Percentiles rank a stretch among this genome's conserved stretches.
phyloP scores from a whole-genome alignment of 2,113 vertebrate genomes.

The Aviceda subcristata region DNA sequence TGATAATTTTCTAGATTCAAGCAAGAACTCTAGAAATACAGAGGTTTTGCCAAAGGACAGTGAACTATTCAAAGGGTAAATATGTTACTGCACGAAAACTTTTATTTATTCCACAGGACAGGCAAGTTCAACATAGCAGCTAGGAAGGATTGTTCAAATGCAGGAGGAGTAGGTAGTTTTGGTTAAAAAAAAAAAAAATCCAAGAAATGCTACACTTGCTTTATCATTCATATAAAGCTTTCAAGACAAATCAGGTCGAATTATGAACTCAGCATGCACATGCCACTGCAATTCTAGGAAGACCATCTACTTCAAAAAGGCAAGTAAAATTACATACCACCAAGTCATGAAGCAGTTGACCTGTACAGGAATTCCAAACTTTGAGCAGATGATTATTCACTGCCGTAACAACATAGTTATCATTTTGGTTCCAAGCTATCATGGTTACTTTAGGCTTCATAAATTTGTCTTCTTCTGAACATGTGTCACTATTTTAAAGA shows the following conservation, averaged over 20 bases:
- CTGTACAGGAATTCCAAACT: slow-evolving; percentile 95
- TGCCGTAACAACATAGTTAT: slow-evolving; percentile 92
- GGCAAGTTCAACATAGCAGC: not conserved
- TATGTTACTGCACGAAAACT: not conserved
- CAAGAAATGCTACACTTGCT: not conserved
- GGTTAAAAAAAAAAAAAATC: not conserved
- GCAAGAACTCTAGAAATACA: not conserved
- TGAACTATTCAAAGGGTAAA: not conserved
- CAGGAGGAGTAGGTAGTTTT: not conserved
- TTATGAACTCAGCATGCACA: not conserved
- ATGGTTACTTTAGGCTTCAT: slow-evolving; percentile 98
- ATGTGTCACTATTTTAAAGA: slow-evolving; percentile 56
- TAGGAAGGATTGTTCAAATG: not conserved
- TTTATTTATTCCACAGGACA: not conserved
- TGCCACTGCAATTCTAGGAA: not conserved
- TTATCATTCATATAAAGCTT: not conserved
- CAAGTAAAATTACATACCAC: slow-evolving; percentile 75
- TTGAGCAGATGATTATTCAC: slow-evolving; percentile 96
- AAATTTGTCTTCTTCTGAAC: slow-evolving; percentile 84
- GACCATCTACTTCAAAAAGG: not conserved
- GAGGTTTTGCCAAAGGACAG: not conserved
- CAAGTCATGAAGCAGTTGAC: slow-evolving; percentile 91
- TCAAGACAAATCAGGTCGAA: not conserved
- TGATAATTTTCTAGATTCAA: not conserved
- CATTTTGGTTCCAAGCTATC: slow-evolving; percentile 96